A percentile compares a stretch with the other conserved stretches of the same genome.
phyloP scores from a whole-genome alignment of 1,140 invertebrate genomes.

The Aleiodes sp. region DNA sequence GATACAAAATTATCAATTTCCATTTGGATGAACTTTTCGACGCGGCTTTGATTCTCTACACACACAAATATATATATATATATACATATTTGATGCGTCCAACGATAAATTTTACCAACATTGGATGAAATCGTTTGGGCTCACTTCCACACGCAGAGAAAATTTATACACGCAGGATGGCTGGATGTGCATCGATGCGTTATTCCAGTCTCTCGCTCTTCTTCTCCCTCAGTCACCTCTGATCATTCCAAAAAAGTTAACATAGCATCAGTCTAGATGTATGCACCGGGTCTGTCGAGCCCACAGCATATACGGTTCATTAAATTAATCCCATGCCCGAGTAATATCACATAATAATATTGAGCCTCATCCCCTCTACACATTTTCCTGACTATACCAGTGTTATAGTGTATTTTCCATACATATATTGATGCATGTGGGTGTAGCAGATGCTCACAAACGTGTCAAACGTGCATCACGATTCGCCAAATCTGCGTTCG shows the following conservation, averaged over 20 bases:
- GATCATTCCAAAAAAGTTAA: not conserved
- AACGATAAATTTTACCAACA: slow-evolving; percentile 3
- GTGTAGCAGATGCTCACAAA: slow-evolving; percentile 13
- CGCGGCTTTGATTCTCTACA: not conserved
- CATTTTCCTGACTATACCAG: not conserved
- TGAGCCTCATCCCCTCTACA: too few relatives aligned
- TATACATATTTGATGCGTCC: not conserved
- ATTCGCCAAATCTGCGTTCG: not conserved
- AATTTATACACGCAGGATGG: not conserved
- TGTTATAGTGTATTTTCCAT: slow-evolving; percentile 8
- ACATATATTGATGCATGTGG: not conserved
- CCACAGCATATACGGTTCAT: slow-evolving; percentile 44
- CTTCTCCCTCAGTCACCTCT: not conserved
- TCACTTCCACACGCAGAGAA: not conserved
- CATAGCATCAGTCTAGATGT: not conserved
- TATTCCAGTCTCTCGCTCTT: not conserved
- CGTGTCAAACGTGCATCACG: slow-evolving; percentile 24
- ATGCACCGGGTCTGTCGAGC: not conserved
- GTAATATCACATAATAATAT: slow-evolving; percentile 33
- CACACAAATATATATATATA: not conserved
- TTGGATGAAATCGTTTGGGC: not conserved
- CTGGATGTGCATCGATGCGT: not conserved
- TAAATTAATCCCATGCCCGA: slow-evolving; percentile 53
- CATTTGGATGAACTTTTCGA: slow-evolving; percentile 20
- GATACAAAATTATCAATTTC: slow-evolving; percentile 33